Conservation (phyloP, 2,888 invertebrate species). For the Ochropacha duplaris region DNA sequence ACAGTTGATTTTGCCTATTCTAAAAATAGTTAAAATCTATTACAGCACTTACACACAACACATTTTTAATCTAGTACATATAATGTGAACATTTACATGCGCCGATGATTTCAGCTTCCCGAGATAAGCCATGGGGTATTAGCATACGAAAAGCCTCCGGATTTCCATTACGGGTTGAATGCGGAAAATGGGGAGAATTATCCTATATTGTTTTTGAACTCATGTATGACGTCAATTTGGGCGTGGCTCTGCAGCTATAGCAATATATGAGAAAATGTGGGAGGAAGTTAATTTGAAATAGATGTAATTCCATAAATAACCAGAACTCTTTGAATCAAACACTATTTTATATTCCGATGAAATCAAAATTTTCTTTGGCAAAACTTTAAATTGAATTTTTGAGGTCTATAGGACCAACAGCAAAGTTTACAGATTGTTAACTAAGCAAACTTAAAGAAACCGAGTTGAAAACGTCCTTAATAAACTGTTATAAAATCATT, state of each 20-base stretch:
- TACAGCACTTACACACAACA: not conserved
- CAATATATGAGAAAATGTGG: not conserved
- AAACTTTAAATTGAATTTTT: too few relatives aligned
- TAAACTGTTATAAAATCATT: conserved; percentile 37
- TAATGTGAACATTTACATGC: not conserved
- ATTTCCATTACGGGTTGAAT: not conserved
- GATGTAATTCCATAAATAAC: too few relatives aligned
- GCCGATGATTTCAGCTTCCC: not conserved
- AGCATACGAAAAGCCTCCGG: not conserved
- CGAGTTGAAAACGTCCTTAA: conserved; percentile 8
- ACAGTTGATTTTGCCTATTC: not conserved
- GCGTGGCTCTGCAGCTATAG: not conserved
- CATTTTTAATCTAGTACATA: not conserved
- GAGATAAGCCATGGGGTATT: conserved; percentile 8
- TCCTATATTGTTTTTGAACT: not conserved
- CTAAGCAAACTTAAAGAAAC: not conserved
- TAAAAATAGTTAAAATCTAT: too few relatives aligned
- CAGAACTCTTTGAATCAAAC: too few relatives aligned
- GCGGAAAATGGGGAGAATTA: not conserved
- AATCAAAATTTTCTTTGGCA: too few relatives aligned
- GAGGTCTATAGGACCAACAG: too few relatives aligned
- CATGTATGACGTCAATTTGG: not conserved
- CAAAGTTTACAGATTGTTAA: not conserved
- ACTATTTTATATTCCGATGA: too few relatives aligned
- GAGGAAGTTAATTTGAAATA: too few relatives aligned